Base-by-base conservation (phyloP, 2,888 invertebrate genomes). In the Polia nebulosa region DNA sequence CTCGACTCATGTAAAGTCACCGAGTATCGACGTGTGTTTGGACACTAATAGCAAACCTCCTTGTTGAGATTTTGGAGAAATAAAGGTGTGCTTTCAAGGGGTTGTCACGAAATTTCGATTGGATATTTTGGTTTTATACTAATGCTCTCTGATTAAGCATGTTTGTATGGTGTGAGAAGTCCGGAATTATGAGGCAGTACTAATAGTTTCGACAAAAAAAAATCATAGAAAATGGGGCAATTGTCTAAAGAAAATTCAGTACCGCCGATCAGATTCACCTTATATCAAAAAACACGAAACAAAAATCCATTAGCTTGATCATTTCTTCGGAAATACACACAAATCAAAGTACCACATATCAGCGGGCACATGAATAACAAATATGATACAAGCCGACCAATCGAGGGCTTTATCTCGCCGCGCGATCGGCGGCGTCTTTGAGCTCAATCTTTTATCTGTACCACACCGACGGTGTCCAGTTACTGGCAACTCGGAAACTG, bases 401-500 rank as follows among this genome's bases (percentile, higher is more conserved):
- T 82, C 76, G 72, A 71, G 78, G 51, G 45, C 60, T 69, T 83
- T 89, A 90, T 91, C 90, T 78, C 52, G n/a, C 41, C 63, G 78
- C 71, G 82, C 83, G 86, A 91, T 90, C 88, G 77, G 84, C 87
- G 88, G 86, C 66, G 65, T 64, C 87, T 87, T 89, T 91, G 65
- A 60, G 60, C 82, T 84, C 77, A 64, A 79, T 82, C 86, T 85
- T 89, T 90, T 90, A 91, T 91, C 87, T 80, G 71, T 67, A 77
- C 81, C 85, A 82, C 76, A 75, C 86, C 78, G 83, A 74, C 84
- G 81, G 88, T 91, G 89, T 94, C 91, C 87, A 82, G 91, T 94
- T 93, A 90, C 93, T 59, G 67, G 53, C 64, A 71, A 80, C 79
- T 74, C 41, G 71, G 88, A 93, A 93, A 93, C 90, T 92, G 94